These are phyloP conservation scores for Chiroxiphia lanceolata DNA, from an alignment of 2,797 vertebrate genomes.

Conservation along the genomic window DNA sequence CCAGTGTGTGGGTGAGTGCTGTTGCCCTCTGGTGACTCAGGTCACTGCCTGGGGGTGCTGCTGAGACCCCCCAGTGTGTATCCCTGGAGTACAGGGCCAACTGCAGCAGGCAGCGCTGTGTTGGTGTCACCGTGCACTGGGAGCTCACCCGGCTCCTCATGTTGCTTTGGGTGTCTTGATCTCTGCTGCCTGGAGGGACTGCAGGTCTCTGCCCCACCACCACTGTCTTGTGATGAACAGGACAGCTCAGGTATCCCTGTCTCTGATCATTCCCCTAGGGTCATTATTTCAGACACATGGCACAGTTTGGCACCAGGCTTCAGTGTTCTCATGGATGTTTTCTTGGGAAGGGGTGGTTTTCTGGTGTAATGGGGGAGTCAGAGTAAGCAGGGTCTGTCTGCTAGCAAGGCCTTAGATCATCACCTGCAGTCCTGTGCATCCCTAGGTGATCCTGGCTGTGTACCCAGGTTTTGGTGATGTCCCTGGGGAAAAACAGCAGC, in stretches of 20 bases:
- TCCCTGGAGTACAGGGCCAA: background rate
- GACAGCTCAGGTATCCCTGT: background rate
- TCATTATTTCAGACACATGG: background rate
- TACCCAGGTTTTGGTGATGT: background rate
- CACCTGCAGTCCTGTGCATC: background rate
- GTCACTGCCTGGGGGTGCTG: background rate
- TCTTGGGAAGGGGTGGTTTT: background rate
- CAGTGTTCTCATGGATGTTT: background rate
- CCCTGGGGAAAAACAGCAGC: background rate
- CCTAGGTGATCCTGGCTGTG: background rate
- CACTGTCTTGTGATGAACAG: background rate
- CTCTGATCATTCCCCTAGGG: background rate
- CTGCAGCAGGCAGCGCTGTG: background rate
- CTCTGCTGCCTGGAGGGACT: background rate
- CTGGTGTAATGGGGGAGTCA: background rate
- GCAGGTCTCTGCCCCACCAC: background rate
- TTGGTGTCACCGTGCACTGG: background rate
- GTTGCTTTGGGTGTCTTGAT: background rate
- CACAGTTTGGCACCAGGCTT: background rate
- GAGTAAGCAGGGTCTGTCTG: background rate
- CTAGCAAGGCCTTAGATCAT: background rate
- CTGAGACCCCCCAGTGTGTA: background rate
- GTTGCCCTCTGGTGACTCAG: background rate
- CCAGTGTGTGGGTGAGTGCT: fast-evolving
- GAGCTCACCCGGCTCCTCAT: background rate